phyloP scores from a whole-genome alignment of 2,113 vertebrate species.

The Polypterus senegalus region DNA sequence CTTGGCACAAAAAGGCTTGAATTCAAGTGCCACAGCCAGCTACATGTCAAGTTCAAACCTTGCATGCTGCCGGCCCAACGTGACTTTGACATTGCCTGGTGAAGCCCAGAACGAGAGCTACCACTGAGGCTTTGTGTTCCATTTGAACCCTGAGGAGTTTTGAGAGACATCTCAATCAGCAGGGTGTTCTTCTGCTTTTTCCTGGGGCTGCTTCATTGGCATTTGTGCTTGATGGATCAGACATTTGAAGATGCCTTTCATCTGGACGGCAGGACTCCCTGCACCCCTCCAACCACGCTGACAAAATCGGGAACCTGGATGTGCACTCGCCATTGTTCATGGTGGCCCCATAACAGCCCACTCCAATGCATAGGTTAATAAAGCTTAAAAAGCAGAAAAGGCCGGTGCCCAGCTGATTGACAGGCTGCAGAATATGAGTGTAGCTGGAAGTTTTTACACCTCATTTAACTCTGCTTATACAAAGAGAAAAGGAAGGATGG shows the following conservation, averaged over 20 bases:
- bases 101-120: constrained; percentile 38
- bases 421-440: constrained; percentile 58
- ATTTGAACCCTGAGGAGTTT: constrained; percentile 33
- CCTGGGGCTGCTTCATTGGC: constrained; percentile 33
- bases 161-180: constrained; percentile 86
- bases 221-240: constrained; percentile 51
- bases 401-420: constrained; percentile 65
- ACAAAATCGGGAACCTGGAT: constrained; percentile 65
- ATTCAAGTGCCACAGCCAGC: constrained; percentile 52
- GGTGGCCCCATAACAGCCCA: constrained; percentile 58
- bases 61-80: constrained; percentile 49
- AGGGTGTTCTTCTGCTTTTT: constrained; percentile 43
- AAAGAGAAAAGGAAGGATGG: constrained; percentile 1
- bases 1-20: constrained; percentile 43
- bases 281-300: constrained; percentile 57
- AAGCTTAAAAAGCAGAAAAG: constrained; percentile 68
- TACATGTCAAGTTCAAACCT: constrained; percentile 50
- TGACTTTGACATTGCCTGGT: constrained; percentile 48
- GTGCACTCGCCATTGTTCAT: constrained; percentile 58
- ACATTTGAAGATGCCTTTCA: constrained; percentile 62
- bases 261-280: constrained; percentile 50
- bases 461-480: constrained; percentile 18
- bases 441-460: constrained; percentile 41
- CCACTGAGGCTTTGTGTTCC: constrained; percentile 23
- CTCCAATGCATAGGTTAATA: constrained; percentile 72